phyloP scores from a whole-genome alignment of 2,113 vertebrate genomes.

The Onychostoma macrolepis region DNA sequence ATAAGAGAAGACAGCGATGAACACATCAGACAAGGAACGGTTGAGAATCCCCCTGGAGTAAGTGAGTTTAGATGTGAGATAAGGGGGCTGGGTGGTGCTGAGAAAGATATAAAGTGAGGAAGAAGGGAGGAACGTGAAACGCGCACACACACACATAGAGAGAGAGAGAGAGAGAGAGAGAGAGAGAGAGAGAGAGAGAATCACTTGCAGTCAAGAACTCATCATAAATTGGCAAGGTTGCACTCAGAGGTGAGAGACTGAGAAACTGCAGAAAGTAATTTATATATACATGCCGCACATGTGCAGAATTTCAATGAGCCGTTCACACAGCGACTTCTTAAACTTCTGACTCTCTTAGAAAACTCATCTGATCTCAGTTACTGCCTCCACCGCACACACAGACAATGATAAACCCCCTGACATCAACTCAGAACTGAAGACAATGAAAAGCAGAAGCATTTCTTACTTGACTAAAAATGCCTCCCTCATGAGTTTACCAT shows the following conservation, averaged over 20 bases:
- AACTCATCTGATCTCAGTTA: constrained; percentile 22
- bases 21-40: constrained; percentile 62
- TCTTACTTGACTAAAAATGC: neutral
- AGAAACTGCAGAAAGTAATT: constrained; percentile 60
- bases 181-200: constrained; percentile 27
- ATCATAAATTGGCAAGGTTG: constrained; percentile 59
- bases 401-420: neutral
- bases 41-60: constrained; percentile 67
- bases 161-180: constrained; percentile 2
- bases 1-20: constrained; percentile 48
- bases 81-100: constrained; percentile 40
- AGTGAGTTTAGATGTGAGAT: constrained; percentile 47
- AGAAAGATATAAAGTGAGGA: neutral
- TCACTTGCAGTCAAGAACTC: constrained; percentile 44
- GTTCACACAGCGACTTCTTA: neutral
- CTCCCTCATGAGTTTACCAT: neutral
- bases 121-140: neutral
- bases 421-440: neutral
- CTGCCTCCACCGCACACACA: constrained; percentile 4
- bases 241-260: constrained; percentile 63
- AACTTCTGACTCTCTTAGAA: constrained; percentile 23
- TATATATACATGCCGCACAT: constrained; percentile 41
- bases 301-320: constrained; percentile 58
- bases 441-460: neutral
- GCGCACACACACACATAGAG: too few relatives aligned